Evolutionary conservation across 2,113 vertebrate species (phyloP).

Genomic region (Sigmodon hispidus): DNA sequence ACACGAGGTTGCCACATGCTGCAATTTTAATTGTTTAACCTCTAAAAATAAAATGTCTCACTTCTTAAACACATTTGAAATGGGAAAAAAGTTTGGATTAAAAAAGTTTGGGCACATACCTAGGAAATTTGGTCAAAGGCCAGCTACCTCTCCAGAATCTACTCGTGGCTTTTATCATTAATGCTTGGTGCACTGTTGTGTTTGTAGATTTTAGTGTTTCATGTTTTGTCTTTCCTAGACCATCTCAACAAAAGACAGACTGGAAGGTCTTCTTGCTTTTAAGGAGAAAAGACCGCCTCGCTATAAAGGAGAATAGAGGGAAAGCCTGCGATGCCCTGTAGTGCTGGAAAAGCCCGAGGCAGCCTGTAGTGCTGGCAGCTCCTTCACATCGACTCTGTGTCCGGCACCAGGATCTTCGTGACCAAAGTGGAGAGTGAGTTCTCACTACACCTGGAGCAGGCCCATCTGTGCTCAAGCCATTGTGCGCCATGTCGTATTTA

Average conservation of each 20-base stretch:
- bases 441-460: slow-evolving; percentile 43
- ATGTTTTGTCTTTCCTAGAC: slow-evolving; percentile 87
- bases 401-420: slow-evolving; percentile 62
- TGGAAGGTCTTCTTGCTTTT: slow-evolving; percentile 97
- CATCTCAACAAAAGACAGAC: slow-evolving; percentile 96
- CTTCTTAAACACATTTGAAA: slow-evolving; percentile 14
- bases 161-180: not conserved
- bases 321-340: slow-evolving; percentile 53
- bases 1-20: not conserved
- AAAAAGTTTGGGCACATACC: not conserved
- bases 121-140: not conserved
- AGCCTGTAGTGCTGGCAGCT: slow-evolving; percentile 69
- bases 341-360: slow-evolving; percentile 71
- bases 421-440: slow-evolving; percentile 76
- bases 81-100: not conserved
- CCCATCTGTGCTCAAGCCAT: slow-evolving; percentile 44
- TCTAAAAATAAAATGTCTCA: not conserved
- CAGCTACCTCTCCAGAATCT: not conserved
- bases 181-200: not conserved
- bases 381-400: slow-evolving; percentile 71
- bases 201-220: not conserved
- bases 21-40: not conserved
- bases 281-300: slow-evolving; percentile 95
- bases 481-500: slow-evolving; percentile 63
- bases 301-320: slow-evolving; percentile 93